Evolutionary conservation across 2,113 vertebrate species (phyloP), one percentile per base, ranked within the genome.

Genomic region (Arizona elegans): DNA sequence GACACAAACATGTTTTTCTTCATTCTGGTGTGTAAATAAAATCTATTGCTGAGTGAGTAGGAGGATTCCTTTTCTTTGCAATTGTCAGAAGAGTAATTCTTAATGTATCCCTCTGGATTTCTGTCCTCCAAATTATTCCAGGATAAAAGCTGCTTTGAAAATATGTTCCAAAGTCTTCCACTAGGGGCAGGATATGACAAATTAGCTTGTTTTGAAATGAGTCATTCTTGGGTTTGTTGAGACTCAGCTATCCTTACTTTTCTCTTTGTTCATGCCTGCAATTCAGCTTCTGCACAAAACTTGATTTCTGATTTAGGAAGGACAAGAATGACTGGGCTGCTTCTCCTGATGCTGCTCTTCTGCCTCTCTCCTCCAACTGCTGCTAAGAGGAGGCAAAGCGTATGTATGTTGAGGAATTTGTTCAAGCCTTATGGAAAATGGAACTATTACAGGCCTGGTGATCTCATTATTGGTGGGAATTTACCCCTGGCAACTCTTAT

Each of bases 371-470:
- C 26, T 65, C 62, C 62, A 65, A n/a, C 62, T 5, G 5, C 11
- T 12, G 62, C 62, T n/a, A 65, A 65, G 62, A 65, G 11, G 62
- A 65, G 1, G 62, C 62, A 65, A n/a, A 65, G 11, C 1, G 3
- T 33, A 33, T 75, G 65, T 75, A n/a, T 33, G 13, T 17, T 26
- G 6, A 29, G 6, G 24, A 52, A 52, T 17, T 19, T 17, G 43
- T 65, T 65, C 15, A 29, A 8, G 29, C 26, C 65, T 75, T 0
- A 7, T 1, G n/a, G 2, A 75, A 65, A 0, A 65, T 1, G 12
- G 11, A 0, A n/a, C 13, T 33, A 19, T 5, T 65, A 70, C 58
- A 52, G 89, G 47, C 43, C 58, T n/a, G 89, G 89, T 8, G 58
- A 65, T 29, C 59, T 90, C 89, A 50, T 90, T 19, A 47, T 90